These are phyloP conservation scores for Poeciliopsis presidionis DNA, from an alignment of 2,797 vertebrate species.

Conservation along the genomic window DNA sequence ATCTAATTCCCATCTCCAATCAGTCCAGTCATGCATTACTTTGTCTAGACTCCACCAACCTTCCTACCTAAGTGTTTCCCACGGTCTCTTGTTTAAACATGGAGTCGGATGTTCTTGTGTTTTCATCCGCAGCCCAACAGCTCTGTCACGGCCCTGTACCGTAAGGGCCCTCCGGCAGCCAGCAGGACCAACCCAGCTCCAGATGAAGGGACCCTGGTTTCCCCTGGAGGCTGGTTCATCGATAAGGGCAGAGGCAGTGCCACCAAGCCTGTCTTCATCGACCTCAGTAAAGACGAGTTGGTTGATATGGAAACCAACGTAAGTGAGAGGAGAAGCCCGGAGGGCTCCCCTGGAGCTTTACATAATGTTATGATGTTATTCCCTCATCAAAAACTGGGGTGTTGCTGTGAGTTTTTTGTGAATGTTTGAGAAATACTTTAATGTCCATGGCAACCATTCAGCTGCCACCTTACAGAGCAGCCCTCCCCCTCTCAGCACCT, in stretches of 20 bases:
- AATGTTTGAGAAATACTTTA: too few species aligned
- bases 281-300: slow-evolving; percentile 84
- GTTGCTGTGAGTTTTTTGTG: too few species aligned
- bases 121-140: slow-evolving; percentile 82
- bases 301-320: slow-evolving; percentile 53
- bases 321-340: background rate
- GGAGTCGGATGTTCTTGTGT: background rate
- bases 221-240: slow-evolving; percentile 89
- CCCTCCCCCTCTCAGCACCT: too few species aligned
- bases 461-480: too few species aligned
- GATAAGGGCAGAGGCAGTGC: slow-evolving; percentile 77
- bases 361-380: too few species aligned
- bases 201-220: slow-evolving; percentile 43
- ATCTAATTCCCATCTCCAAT: background rate
- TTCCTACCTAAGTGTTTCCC: background rate
- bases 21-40: background rate
- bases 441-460: too few species aligned
- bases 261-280: slow-evolving; percentile 77
- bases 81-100: background rate
- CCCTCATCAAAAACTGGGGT: too few species aligned
- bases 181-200: slow-evolving; percentile 11
- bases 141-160: slow-evolving; percentile 91
- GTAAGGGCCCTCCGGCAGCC: slow-evolving; percentile 75
- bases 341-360: too few species aligned
- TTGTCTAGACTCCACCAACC: background rate